These are phyloP conservation scores for Dolichomitus sp. DNA, from an alignment of 2,888 invertebrate species.

Conservation along the genomic window DNA sequence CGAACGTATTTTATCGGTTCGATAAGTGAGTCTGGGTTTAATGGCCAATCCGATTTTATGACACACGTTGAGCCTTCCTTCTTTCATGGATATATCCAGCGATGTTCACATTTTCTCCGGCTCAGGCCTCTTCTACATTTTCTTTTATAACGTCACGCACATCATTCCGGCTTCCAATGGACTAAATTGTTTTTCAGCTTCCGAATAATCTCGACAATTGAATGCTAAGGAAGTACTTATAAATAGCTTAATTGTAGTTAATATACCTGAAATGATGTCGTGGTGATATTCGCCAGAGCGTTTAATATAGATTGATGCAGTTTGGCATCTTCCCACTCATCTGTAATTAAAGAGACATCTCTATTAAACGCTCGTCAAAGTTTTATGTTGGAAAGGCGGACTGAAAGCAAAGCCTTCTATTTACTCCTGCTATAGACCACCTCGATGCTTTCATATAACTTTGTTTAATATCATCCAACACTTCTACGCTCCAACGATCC, in stretches of 20 bases:
- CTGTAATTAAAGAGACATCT: conserved; percentile 18
- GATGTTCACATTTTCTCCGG: conserved; percentile 1
- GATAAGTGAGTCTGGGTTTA: conserved; percentile 54
- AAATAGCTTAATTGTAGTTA: background rate
- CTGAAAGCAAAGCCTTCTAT: background rate
- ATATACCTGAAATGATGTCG: background rate
- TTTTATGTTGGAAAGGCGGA: background rate
- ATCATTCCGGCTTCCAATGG: conserved; percentile 1
- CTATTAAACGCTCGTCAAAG: background rate
- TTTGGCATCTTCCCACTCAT: background rate
- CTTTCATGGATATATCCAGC: background rate
- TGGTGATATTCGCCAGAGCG: background rate
- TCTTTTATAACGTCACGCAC: conserved; percentile 13
- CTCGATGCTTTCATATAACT: background rate
- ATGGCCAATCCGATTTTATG: conserved; percentile 33
- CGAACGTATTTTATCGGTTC: conserved; percentile 21
- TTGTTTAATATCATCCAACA: background rate
- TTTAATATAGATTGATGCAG: background rate
- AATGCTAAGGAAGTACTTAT: conserved; percentile 24
- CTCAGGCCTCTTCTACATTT: background rate
- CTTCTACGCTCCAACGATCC: background rate
- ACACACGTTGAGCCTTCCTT: conserved; percentile 10
- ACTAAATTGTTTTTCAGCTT: conserved; percentile 9
- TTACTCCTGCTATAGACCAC: background rate
- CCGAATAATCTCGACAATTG: background rate